Conservation (phyloP, 2,797 vertebrate species). For the Acridotheres tristis region DNA sequence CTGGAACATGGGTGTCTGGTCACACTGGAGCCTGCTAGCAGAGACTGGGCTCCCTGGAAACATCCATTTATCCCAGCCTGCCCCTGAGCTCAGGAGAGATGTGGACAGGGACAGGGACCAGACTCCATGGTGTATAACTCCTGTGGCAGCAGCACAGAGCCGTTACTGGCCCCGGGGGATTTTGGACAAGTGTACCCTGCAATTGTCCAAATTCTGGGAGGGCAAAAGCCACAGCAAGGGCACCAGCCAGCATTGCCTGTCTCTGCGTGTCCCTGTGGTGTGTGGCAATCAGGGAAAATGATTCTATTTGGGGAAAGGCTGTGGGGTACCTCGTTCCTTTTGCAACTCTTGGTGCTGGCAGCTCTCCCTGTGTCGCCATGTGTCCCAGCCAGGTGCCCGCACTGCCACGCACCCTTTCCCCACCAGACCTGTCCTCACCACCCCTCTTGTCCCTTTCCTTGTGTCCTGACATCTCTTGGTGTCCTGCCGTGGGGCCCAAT, state of each 20-base stretch:
- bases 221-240: not conserved
- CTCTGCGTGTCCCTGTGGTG: accelerated
- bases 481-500: not conserved
- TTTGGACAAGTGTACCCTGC: no score
- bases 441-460: not conserved
- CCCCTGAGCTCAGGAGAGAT: no score
- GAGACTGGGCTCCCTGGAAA: no score
- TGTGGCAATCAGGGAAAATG: not conserved
- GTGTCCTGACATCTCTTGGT: accelerated
- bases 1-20: no score
- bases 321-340: not conserved
- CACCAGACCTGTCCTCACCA: accelerated
- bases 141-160: not conserved
- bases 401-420: accelerated
- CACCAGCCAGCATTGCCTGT: not conserved
- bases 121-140: no score
- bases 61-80: no score
- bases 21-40: no score
- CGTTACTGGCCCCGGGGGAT: not conserved
- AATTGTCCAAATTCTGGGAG: not conserved
- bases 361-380: not conserved
- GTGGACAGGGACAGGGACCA: no score
- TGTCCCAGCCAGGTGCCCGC: not conserved
- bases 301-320: not conserved
- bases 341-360: not conserved